Percentiles rank a stretch among this genome's conserved stretches.
Conservation (phyloP, 2,888 invertebrate genomes). For the Brachynemurus nebulosus region DNA sequence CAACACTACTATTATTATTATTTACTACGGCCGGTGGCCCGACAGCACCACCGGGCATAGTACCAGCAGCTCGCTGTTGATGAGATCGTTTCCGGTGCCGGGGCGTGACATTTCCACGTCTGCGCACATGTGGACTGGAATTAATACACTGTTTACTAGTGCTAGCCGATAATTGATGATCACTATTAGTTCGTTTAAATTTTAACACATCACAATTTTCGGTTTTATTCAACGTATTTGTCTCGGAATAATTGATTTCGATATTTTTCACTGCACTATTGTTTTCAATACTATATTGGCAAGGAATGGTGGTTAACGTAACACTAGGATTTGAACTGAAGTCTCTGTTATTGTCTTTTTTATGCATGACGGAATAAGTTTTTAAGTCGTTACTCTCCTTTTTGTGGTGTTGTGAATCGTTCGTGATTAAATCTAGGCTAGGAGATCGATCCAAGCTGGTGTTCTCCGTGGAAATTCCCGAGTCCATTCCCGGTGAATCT, state of each 20-base stretch:
- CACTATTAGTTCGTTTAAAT: constrained; percentile 1
- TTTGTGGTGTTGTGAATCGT: neutral
- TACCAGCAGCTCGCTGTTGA: neutral
- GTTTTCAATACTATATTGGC: constrained; percentile 9
- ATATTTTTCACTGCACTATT: constrained; percentile 7
- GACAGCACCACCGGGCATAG: constrained; percentile 2
- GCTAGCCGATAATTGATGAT: neutral
- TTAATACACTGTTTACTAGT: constrained; percentile 8
- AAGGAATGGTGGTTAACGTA: constrained; percentile 22
- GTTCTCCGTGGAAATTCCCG: constrained; percentile 59
- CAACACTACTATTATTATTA: too few relatives aligned
- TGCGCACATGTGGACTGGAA: constrained; percentile 4
- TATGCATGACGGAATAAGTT: too few relatives aligned
- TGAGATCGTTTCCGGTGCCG: constrained; percentile 5
- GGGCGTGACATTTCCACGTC: neutral
- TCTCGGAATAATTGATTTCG: constrained; percentile 9
- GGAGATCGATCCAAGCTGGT: constrained; percentile 53
- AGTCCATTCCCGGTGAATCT: constrained; percentile 38
- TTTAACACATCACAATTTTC: neutral
- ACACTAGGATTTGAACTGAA: constrained; percentile 28
- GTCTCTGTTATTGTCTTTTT: constrained; percentile 16
- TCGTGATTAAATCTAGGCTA: constrained; percentile 34
- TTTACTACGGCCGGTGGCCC: neutral
- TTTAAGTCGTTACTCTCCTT: too few relatives aligned
- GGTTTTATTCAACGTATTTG: constrained; percentile 3